Evolutionary conservation across 2,888 invertebrate species (phyloP), one percentile per base, ranked within the genome.

Genomic region (Camptogramma bilineatum): DNA sequence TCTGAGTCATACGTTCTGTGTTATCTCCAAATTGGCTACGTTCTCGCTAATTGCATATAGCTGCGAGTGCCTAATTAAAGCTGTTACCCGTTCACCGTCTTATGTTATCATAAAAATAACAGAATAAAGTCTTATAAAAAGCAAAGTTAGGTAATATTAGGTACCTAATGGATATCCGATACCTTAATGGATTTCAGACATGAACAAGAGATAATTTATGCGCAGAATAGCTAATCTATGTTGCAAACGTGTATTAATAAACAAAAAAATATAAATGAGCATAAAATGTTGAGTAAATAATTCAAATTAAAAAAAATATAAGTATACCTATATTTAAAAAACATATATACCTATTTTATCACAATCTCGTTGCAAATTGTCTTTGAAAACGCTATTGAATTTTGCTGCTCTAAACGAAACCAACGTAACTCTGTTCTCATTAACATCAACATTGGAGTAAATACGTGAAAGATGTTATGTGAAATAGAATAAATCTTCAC

Each of bases 371-470:
- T 52, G 50, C 61, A 52, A 55, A 66, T 60, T 50, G 55, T 42
- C 56, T 16, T 52, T 53, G 52, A 63, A 60, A 66, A 56, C 48
- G 31, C 52, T 47, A 52, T 70, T 66, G 55, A 65, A 63, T 70
- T 68, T 62, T 42, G 10, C 55, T 62, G 59, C 44, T 17, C 44
- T 7, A 17, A 44, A 16, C 57, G 67, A 68, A 53, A 70, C 59
- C 65, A 64, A 70, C 59, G 68, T 72, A 62, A 65, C 52, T 69
- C 7, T 67, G 58, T 67, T 69, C 16, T 39, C 17, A 56, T 5
- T 52, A 52, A 42, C 60, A 62, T 68, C 5, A 67, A 73, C 69
- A 44, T 58, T 17, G 4, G 21, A 19, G 31, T 42, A 21, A 52
- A 42, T 42, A 53, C 21, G 42, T 42, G 19, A 53, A 21, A 13